A percentile compares a stretch with the other conserved stretches of the same genome.
phyloP scores from a whole-genome alignment of 1,140 invertebrate species.

The Marisa cornuarietis region DNA sequence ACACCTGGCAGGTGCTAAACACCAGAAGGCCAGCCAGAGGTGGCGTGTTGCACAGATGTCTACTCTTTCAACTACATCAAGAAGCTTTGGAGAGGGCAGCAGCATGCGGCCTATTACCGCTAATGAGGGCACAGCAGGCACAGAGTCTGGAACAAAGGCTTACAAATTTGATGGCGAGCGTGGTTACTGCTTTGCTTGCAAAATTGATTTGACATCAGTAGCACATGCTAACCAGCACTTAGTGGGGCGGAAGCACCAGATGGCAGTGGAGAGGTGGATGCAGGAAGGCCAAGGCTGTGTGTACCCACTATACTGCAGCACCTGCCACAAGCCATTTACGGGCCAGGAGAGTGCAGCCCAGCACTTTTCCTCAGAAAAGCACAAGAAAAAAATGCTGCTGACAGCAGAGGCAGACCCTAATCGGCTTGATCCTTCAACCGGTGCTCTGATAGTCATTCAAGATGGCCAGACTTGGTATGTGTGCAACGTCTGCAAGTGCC shows the following conservation, averaged over 20 bases:
- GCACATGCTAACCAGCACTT: constrained; percentile 39
- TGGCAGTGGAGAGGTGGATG: constrained; percentile 20
- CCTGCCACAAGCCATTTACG: constrained; percentile 45
- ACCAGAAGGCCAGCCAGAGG: constrained; percentile 30
- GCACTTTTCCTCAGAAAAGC: constrained; percentile 48
- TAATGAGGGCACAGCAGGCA: not conserved
- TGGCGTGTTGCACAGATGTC: not conserved
- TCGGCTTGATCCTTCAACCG: not conserved
- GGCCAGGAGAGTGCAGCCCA: constrained; percentile 50
- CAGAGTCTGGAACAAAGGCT: not conserved
- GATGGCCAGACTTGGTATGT: constrained; percentile 42
- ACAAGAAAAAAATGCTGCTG: constrained; percentile 35
- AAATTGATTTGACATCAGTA: constrained; percentile 36
- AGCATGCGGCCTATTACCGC: not conserved
- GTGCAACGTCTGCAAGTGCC: constrained; percentile 47
- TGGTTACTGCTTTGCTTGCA: constrained; percentile 39
- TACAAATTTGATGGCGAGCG: constrained; percentile 28
- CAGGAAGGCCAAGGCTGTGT: constrained; percentile 7
- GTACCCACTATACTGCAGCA: constrained; percentile 39
- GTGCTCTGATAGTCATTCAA: not conserved
- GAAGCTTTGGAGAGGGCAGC: not conserved
- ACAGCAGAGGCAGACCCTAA: not conserved
- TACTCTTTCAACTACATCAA: not conserved
- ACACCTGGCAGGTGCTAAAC: constrained; percentile 36
- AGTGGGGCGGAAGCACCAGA: constrained; percentile 37